Conservation (phyloP, 1,140 invertebrate genomes). For the Drosophila sulfurigaster region DNA sequence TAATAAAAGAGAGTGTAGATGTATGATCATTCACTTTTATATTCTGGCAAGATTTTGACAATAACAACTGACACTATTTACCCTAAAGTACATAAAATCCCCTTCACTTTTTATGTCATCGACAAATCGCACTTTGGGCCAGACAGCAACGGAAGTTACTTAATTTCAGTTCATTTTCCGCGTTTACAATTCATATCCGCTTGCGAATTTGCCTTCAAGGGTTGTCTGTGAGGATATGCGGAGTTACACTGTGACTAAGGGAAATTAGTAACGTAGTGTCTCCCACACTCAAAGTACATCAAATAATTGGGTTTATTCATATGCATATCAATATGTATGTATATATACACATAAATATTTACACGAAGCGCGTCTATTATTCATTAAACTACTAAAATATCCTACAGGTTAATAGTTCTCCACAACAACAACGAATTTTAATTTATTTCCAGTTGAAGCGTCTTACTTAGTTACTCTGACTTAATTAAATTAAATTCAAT, state of each 20-base stretch:
- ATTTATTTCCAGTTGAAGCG: too few relatives aligned
- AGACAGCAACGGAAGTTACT: constrained; percentile 81
- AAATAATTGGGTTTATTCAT: not conserved
- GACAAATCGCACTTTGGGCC: constrained; percentile 67
- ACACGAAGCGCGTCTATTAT: too few relatives aligned
- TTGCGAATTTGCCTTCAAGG: constrained; percentile 50
- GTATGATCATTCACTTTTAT: not conserved
- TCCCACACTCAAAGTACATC: constrained; percentile 8
- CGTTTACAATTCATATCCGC: constrained; percentile 80
- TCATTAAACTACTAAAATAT: too few relatives aligned
- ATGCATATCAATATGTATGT: not conserved
- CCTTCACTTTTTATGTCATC: constrained; percentile 23
- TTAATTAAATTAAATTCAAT: too few relatives aligned
- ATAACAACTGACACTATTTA: not conserved
- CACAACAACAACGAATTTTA: too few relatives aligned
- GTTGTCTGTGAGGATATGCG: constrained; percentile 32
- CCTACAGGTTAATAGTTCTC: too few relatives aligned
- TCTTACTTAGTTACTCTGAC: too few relatives aligned
- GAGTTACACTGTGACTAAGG: constrained; percentile 28
- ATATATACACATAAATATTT: too few relatives aligned
- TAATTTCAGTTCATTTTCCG: constrained; percentile 80
- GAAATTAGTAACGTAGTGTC: constrained; percentile 36
- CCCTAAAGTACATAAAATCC: not conserved
- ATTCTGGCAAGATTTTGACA: not conserved
- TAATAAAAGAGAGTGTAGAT: too few relatives aligned